Base-by-base conservation (phyloP, 2,797 vertebrate species). In the Danio tinwini region DNA sequence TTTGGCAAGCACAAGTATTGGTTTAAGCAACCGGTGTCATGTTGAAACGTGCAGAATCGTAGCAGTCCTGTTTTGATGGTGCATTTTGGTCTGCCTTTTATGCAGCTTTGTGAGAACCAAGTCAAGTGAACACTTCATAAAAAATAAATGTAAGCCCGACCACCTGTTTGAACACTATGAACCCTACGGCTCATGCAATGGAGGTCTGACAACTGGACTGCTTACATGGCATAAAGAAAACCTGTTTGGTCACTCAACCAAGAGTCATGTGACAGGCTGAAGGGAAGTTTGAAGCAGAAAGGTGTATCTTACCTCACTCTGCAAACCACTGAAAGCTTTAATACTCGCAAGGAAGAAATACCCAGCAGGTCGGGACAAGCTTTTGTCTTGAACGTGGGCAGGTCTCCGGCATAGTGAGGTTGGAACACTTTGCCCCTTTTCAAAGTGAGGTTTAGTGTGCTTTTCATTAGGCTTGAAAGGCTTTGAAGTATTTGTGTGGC, bases 351-450 rank as follows among this genome's bases (percentile, higher is more conserved):
- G 65, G 47, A 39, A 67, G 58, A 77, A 77, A 74, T 19, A 16
- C 64, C 29, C 65, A 78, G 82, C 86, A 85, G 77, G 84, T 86
- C 79, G 55, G 65, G 76, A 83, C 85, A 86, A 74, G 85, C 82
- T 76, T 83, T 81, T 81, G 81, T 85, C 81, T 82, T 67, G 65
- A 63, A 59, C 29, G 70, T 56, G 39, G 71, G 45, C 44, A 62
- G 19, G 40, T 74, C 40, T 74, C 21, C 44, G 8, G 53, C 14
- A 44, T 42, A 49, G 17, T 53, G 67, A 61, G 37, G 37, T 55
- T 69, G 19, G 19, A 16, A 45, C 16, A 29, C 13, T 14, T 13
- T 71, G 17, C 52, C 12, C 62, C 5, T 52, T 29, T 37, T 61
- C 12, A 21, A 67, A 21, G 5, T 45, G 19, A 16, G 59, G 19